Evolutionary conservation across 2,113 vertebrate species (phyloP).

Genomic region (Lutjanus erythropterus): DNA sequence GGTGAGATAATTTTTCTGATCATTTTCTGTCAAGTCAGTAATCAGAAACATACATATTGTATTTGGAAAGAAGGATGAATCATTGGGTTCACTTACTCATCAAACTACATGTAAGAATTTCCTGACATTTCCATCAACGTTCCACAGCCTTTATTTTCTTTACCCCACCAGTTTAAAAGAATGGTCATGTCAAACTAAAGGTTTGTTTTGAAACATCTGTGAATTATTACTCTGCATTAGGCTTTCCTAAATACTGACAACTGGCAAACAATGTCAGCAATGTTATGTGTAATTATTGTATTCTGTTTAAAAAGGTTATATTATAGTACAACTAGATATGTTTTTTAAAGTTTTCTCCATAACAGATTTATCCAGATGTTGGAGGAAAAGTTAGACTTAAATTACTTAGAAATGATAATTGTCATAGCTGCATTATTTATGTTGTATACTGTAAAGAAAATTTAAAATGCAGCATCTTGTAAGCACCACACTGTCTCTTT

Average conservation of each 20-base stretch:
- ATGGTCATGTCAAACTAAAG: neutral
- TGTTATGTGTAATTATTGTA: neutral
- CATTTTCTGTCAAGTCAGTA: constrained; percentile 46
- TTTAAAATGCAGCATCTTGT: too few species aligned
- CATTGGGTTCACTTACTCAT: constrained; percentile 56
- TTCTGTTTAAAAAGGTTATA: neutral
- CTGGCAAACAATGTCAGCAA: neutral
- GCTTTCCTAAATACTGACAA: constrained; percentile 1
- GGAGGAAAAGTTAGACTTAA: neutral
- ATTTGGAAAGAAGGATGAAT: constrained; percentile 39
- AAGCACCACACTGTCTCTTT: neutral
- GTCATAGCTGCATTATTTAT: too few species aligned
- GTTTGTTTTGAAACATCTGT: constrained; percentile 53
- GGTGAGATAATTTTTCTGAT: constrained; percentile 47
- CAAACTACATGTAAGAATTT: constrained; percentile 43
- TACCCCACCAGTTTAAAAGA: constrained; percentile 3
- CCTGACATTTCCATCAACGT: constrained; percentile 54
- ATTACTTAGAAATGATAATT: too few species aligned
- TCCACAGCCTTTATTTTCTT: constrained; percentile 31
- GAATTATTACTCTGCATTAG: constrained; percentile 41
- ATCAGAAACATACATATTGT: constrained; percentile 46
- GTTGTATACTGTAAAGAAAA: too few species aligned
- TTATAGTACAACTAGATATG: neutral
- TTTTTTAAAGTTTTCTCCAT: neutral
- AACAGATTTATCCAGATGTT: too few species aligned